Percentiles rank a stretch among this genome's conserved stretches.
These are phyloP conservation scores for Clarias platycephalus DNA, from an alignment of 2,797 vertebrate genomes.

Conservation along the genomic window DNA sequence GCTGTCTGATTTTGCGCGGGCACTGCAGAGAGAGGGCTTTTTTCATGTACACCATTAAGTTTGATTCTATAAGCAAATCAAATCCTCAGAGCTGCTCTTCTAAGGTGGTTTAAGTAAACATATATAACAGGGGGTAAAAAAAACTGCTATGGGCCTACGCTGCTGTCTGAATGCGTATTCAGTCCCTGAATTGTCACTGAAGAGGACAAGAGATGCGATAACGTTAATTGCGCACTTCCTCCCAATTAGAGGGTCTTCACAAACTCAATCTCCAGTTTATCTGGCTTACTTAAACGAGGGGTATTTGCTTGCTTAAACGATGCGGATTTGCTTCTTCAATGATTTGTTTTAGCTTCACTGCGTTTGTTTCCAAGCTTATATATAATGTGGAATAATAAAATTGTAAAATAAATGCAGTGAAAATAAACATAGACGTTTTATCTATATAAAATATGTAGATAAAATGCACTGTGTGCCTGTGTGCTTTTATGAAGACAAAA, in stretches of 20 bases:
- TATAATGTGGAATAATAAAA: not conserved
- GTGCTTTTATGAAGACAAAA: not conserved
- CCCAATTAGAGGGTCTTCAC: slow-evolving; percentile 67
- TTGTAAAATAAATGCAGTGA: not conserved
- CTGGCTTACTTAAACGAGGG: slow-evolving; percentile 27
- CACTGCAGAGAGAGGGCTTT: not conserved
- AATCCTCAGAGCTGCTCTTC: not conserved
- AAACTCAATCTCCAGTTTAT: slow-evolving; percentile 38
- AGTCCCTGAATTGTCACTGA: slow-evolving; percentile 15
- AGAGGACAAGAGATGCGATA: slow-evolving; percentile 37
- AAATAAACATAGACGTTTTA: not conserved
- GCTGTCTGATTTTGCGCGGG: slow-evolving; percentile 63
- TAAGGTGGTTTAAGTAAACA: not conserved
- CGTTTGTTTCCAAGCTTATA: not conserved
- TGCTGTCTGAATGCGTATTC: slow-evolving; percentile 15
- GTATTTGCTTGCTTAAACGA: no score
- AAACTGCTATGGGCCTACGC: not conserved
- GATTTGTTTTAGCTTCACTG: not conserved
- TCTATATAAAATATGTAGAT: not conserved
- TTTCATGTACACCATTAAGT: slow-evolving; percentile 4
- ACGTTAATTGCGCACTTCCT: slow-evolving; percentile 37
- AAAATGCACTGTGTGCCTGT: not conserved
- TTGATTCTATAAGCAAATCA: not conserved
- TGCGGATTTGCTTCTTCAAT: slow-evolving; percentile 22
- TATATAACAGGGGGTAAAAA: not conserved